Conservation (phyloP, 1,140 invertebrate species). For the Metopolophium dirhodum region DNA sequence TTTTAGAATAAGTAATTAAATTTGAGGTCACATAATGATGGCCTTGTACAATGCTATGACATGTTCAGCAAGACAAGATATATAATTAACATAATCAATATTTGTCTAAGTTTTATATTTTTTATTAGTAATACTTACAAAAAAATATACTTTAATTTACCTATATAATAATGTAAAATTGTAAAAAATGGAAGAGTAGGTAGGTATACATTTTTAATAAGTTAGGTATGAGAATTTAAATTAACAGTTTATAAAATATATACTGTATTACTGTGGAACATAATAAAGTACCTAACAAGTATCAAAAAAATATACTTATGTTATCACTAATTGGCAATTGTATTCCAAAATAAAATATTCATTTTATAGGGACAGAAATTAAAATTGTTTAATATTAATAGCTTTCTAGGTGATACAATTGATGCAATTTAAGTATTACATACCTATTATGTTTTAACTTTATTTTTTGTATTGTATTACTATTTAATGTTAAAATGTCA, state of each 20-base stretch:
- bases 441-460: too few species aligned
- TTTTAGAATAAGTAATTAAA: constrained; percentile 31
- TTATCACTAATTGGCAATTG: neutral
- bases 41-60: constrained; percentile 30
- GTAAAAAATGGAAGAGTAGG: neutral
- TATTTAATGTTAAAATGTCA: neutral
- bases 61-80: constrained; percentile 36
- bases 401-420: neutral
- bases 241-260: neutral
- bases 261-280: neutral
- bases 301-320: neutral
- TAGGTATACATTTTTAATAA: neutral
- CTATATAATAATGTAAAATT: neutral
- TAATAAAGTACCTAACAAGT: neutral
- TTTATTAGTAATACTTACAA: neutral
- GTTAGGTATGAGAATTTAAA: neutral
- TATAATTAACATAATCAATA: neutral
- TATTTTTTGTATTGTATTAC: too few species aligned
- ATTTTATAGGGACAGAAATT: neutral
- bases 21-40: constrained; percentile 43
- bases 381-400: neutral
- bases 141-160: neutral
- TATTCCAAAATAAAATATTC: neutral
- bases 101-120: neutral
- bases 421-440: neutral